Conservation (phyloP, 1,140 invertebrate species). For the Drosophila arawakana region DNA sequence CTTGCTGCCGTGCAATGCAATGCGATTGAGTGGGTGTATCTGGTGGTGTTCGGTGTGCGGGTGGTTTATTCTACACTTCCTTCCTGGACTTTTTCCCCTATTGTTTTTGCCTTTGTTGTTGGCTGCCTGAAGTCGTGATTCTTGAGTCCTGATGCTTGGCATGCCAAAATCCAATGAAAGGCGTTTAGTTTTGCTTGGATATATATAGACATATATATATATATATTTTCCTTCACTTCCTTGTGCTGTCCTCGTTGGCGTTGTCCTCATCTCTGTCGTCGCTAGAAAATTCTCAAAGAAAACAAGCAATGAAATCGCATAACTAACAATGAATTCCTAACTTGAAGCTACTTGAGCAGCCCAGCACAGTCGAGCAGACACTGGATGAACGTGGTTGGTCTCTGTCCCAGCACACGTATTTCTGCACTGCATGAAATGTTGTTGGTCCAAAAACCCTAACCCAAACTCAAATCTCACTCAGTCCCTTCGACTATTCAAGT, state of each 20-base stretch:
- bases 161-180: slow-evolving; percentile 83
- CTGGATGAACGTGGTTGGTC: slow-evolving; percentile 63
- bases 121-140: slow-evolving; percentile 66
- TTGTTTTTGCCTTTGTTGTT: slow-evolving; percentile 14
- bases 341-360: slow-evolving; percentile 79
- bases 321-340: slow-evolving; percentile 83
- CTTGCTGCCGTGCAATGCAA: slow-evolving; percentile 70
- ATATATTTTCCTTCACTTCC: not conserved
- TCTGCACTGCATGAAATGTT: slow-evolving; percentile 41
- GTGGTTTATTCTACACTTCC: too few species aligned
- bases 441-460: not conserved
- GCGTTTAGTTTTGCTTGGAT: slow-evolving; percentile 73
- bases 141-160: slow-evolving; percentile 66
- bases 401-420: slow-evolving; percentile 49
- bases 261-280: slow-evolving; percentile 33
- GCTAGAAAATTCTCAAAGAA: slow-evolving; percentile 76
- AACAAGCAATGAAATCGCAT: slow-evolving; percentile 83
- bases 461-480: not conserved
- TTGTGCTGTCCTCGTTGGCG: slow-evolving; percentile 1
- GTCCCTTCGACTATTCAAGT: slow-evolving; percentile 57
- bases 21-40: slow-evolving; percentile 53
- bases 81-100: not conserved
- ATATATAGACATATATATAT: not conserved
- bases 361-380: slow-evolving; percentile 35
- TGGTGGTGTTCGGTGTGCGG: too few species aligned